A percentile compares a stretch with the other conserved stretches of the same genome.
Conservation (phyloP, 2,113 vertebrate genomes). For the Pogonocichla stellata region DNA sequence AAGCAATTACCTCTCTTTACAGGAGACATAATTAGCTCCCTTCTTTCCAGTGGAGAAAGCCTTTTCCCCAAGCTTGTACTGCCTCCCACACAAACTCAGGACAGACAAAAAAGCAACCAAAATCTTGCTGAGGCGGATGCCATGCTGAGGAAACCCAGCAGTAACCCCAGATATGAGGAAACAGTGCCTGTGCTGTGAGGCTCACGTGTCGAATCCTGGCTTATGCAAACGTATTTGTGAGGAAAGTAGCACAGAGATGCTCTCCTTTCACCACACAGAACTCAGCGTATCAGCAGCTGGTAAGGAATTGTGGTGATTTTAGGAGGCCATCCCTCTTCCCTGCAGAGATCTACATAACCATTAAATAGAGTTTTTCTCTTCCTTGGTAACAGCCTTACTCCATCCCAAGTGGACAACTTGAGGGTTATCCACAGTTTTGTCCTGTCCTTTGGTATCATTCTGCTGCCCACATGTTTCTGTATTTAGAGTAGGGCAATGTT, state of each 20-base stretch:
- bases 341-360: neutral
- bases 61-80: neutral
- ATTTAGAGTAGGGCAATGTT: neutral
- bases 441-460: neutral
- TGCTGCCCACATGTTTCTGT: neutral
- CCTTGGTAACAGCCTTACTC: neutral
- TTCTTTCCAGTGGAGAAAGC: constrained; percentile 13
- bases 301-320: neutral
- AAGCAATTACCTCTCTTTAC: neutral
- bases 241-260: neutral
- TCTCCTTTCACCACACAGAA: neutral
- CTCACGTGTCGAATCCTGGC: neutral
- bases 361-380: neutral
- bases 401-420: neutral
- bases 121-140: neutral
- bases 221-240: neutral
- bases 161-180: neutral
- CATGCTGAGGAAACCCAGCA: neutral
- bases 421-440: neutral
- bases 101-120: neutral
- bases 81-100: neutral
- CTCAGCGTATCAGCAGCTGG: neutral
- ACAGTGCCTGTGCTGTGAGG: neutral
- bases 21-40: constrained; percentile 19
- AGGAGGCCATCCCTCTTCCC: neutral